Percentiles rank a stretch among this genome's conserved stretches.
Evolutionary conservation across 1,140 invertebrate species (phyloP).

Genomic region (Zaprionus tsacasi): DNA sequence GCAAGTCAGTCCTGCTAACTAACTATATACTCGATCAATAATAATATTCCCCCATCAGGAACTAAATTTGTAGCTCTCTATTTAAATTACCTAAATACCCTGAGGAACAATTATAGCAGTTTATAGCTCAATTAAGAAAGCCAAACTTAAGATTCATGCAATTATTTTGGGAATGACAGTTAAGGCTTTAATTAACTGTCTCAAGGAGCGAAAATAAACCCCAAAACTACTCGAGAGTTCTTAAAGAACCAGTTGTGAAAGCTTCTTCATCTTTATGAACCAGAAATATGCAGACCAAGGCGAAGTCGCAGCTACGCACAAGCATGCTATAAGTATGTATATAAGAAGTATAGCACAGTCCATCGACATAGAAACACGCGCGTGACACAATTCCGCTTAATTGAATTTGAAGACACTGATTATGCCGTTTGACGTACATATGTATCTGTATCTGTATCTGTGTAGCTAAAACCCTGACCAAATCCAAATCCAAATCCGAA

Average conservation of each 20-base stretch:
- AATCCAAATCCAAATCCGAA: not conserved
- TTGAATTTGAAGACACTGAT: conserved; percentile 65
- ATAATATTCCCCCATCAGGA: not conserved
- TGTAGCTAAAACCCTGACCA: not conserved
- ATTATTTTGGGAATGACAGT: not conserved
- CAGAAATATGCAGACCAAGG: conserved; percentile 17
- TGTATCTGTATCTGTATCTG: not conserved
- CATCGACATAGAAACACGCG: conserved; percentile 33
- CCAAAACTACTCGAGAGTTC: not conserved
- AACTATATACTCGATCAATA: not conserved
- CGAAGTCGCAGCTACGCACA: not conserved
- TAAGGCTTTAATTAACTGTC: not conserved
- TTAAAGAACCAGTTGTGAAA: not conserved
- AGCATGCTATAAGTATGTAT: not conserved
- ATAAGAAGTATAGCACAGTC: not conserved
- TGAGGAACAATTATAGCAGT: not conserved
- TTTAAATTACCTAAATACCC: not conserved
- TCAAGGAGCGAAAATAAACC: not conserved
- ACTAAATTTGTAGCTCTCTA: not conserved
- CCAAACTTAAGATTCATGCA: not conserved
- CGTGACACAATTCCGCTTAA: conserved; percentile 75
- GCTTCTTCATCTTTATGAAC: not conserved
- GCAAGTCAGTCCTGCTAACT: not conserved
- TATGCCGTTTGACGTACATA: conserved; percentile 3
- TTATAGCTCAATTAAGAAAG: not conserved